phyloP scores from a whole-genome alignment of 2,888 invertebrate genomes.

The Metellina segmentata region DNA sequence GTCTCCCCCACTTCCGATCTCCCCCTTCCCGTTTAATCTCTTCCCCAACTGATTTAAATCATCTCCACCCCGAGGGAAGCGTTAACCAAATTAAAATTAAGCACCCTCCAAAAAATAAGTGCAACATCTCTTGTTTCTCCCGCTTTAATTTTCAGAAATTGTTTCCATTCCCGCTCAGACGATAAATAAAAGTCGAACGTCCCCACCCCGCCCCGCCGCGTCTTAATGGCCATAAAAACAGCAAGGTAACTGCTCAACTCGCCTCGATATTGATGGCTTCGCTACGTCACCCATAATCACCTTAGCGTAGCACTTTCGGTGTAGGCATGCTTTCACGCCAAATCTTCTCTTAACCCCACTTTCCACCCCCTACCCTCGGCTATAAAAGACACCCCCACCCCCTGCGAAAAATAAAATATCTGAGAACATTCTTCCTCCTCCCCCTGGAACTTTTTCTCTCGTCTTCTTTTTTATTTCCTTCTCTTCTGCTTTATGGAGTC shows the following conservation, averaged over 20 bases:
- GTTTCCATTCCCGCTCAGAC: conserved; percentile 34
- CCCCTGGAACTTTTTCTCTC: conserved; percentile 23
- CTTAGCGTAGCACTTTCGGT: conserved; percentile 45
- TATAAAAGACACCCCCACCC: conserved; percentile 48
- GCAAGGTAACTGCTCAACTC: conserved; percentile 65
- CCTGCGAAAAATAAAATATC: conserved; percentile 43
- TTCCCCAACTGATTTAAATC: conserved; percentile 54
- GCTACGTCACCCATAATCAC: conserved; percentile 67
- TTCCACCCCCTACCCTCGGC: conserved; percentile 3
- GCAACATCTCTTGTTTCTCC: conserved; percentile 51
- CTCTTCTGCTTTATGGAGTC: conserved; percentile 54
- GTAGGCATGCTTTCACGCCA: conserved; percentile 37
- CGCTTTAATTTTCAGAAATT: conserved; percentile 54
- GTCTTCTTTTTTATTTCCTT: not conserved
- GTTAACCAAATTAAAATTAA: conserved; percentile 69
- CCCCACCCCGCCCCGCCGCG: not conserved
- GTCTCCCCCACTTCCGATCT: not conserved
- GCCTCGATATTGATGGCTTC: conserved; percentile 61
- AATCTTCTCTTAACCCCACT: conserved; percentile 59
- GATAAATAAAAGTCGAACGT: conserved; percentile 35
- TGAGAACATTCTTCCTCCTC: not conserved
- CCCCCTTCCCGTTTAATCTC: conserved; percentile 36
- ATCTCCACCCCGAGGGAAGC: conserved; percentile 44
- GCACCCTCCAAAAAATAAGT: conserved; percentile 41
- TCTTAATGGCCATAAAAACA: conserved; percentile 70